phyloP scores from a whole-genome alignment of 2,888 invertebrate genomes.

The Nudaria mundana region DNA sequence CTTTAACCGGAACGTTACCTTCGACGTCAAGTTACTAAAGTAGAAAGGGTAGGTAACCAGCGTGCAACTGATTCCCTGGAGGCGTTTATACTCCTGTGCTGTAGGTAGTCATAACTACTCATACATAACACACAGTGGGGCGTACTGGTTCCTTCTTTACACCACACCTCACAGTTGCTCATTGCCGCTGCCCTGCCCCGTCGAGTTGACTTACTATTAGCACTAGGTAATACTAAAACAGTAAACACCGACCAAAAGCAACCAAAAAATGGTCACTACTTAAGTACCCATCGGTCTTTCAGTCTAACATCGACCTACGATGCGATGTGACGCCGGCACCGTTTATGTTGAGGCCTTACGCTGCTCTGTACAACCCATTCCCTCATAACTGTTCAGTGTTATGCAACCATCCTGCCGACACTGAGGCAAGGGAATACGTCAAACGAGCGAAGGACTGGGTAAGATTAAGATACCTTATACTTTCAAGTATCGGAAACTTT shows the following conservation, averaged over 20 bases:
- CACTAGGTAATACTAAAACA: neutral
- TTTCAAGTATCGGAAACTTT: too few relatives aligned
- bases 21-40: too few relatives aligned
- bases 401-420: slow-evolving; percentile 92
- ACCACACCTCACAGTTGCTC: too few relatives aligned
- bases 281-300: slow-evolving; percentile 23
- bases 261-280: neutral
- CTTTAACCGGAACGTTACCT: too few relatives aligned
- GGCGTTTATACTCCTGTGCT: too few relatives aligned
- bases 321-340: slow-evolving; percentile 86
- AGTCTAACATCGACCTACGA: slow-evolving; percentile 67
- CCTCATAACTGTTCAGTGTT: slow-evolving; percentile 89
- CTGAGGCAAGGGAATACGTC: slow-evolving; percentile 86
- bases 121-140: too few relatives aligned
- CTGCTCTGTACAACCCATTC: slow-evolving; percentile 91
- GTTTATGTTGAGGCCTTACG: slow-evolving; percentile 88
- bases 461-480: slow-evolving; percentile 24
- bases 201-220: too few relatives aligned
- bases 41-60: too few relatives aligned
- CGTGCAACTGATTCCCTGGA: too few relatives aligned
- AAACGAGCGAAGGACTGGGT: slow-evolving; percentile 88
- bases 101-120: too few relatives aligned
- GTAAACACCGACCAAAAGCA: neutral
- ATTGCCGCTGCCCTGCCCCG: too few relatives aligned
- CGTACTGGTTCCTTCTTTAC: too few relatives aligned